Percentiles rank a stretch among this genome's conserved stretches.
Conservation (phyloP, 2,888 invertebrate genomes). For the Esperia sulphurella region DNA sequence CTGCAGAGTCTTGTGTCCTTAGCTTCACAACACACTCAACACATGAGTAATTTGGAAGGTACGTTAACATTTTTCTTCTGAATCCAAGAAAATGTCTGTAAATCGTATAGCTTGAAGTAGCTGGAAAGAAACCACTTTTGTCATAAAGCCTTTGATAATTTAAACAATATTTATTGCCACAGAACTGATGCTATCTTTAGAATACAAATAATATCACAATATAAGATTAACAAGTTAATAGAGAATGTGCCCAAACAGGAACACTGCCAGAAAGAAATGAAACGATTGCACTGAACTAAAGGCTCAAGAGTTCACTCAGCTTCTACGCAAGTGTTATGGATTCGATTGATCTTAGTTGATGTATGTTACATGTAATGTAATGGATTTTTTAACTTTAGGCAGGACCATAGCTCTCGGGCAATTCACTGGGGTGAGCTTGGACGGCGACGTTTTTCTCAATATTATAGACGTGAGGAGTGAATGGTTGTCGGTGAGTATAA, state of each 20-base stretch:
- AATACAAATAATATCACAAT: no score
- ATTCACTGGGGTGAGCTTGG: conserved; percentile 93
- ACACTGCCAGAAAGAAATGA: neutral
- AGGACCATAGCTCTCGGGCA: conserved; percentile 91
- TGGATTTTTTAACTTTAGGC: conserved; percentile 58
- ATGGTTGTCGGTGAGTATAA: conserved; percentile 90
- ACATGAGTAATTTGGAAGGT: conserved; percentile 84
- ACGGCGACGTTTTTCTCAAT: conserved; percentile 93
- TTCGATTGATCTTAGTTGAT: no score
- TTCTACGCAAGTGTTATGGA: no score
- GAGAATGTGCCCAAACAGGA: neutral
- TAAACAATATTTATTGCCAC: no score
- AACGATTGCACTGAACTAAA: no score
- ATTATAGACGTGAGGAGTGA: conserved; percentile 95
- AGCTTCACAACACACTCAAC: conserved; percentile 85
- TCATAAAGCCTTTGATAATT: no score
- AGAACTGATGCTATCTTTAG: no score
- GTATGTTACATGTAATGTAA: no score
- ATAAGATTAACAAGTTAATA: neutral
- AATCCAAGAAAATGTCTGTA: no score
- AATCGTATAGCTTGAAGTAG: no score
- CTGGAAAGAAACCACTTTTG: no score
- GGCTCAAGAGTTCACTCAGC: no score
- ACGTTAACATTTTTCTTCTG: conserved; percentile 1
- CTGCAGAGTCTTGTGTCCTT: conserved; percentile 89